Percentiles rank a stretch among this genome's conserved stretches.
These are phyloP conservation scores for Parapsyche elsis DNA, from an alignment of 1,140 invertebrate species.

Conservation along the genomic window DNA sequence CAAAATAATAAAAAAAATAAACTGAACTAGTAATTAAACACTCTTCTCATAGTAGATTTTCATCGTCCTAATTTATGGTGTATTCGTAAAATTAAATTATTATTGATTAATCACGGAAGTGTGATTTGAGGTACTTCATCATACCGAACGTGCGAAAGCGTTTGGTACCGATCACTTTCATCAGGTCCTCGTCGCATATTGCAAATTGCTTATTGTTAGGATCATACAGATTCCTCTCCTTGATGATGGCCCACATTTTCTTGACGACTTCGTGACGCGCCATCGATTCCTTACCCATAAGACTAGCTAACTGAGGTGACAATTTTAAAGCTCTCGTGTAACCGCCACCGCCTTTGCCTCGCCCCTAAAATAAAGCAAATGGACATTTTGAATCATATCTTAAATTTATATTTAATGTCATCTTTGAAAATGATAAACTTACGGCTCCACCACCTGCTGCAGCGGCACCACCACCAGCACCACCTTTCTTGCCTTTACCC, in stretches of 20 bases:
- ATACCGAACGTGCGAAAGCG: slow-evolving; percentile 93
- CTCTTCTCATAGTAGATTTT: neutral
- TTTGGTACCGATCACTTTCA: slow-evolving; percentile 90
- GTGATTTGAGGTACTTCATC: slow-evolving; percentile 94
- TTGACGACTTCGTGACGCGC: slow-evolving; percentile 93
- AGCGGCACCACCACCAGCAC: slow-evolving; percentile 63
- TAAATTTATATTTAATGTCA: too few relatives aligned
- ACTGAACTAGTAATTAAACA: too few relatives aligned
- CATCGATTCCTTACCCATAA: slow-evolving; percentile 88
- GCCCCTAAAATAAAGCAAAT: slow-evolving; percentile 58
- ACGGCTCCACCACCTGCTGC: slow-evolving; percentile 62
- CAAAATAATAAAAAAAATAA: too few relatives aligned
- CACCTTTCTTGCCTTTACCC: slow-evolving; percentile 29
- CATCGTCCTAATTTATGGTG: neutral
- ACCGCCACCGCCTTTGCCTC: slow-evolving; percentile 73
- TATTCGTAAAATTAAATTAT: neutral
- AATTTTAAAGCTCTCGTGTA: slow-evolving; percentile 86
- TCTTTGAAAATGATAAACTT: too few relatives aligned
- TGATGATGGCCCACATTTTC: slow-evolving; percentile 92
- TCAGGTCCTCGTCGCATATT: slow-evolving; percentile 90
- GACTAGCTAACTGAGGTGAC: slow-evolving; percentile 85
- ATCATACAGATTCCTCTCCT: slow-evolving; percentile 91
- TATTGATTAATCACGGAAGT: slow-evolving; percentile 81
- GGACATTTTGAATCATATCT: too few relatives aligned
- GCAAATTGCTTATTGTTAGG: slow-evolving; percentile 95